Evolutionary conservation across 2,888 invertebrate genomes (phyloP).

Genomic region (Campaea margaritaria): DNA sequence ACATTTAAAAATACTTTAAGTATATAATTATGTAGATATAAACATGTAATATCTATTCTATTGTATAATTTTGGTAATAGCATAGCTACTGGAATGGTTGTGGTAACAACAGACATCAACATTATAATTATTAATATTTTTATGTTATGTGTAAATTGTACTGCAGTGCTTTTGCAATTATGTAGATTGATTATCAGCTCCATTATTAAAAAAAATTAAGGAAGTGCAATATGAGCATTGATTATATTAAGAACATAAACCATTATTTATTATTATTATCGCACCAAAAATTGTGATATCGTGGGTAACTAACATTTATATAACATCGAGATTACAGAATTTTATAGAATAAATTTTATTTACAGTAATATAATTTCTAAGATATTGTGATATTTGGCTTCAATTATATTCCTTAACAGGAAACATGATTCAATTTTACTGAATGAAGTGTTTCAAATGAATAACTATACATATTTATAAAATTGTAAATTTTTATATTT

Average conservation of each 20-base stretch:
- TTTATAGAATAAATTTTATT: slow-evolving; percentile 60
- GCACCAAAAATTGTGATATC: slow-evolving; percentile 75
- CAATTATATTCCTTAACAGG: slow-evolving; percentile 57
- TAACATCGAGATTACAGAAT: slow-evolving; percentile 69
- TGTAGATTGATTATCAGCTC: too few relatives aligned
- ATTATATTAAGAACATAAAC: slow-evolving; percentile 19
- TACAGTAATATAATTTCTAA: slow-evolving; percentile 61
- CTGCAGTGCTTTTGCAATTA: too few relatives aligned
- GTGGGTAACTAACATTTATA: slow-evolving; percentile 73
- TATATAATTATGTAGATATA: too few relatives aligned
- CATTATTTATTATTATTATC: slow-evolving; percentile 41
- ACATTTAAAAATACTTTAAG: too few relatives aligned
- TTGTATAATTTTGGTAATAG: too few relatives aligned
- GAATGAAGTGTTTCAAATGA: slow-evolving; percentile 51
- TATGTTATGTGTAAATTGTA: too few relatives aligned
- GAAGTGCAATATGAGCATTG: slow-evolving; percentile 9
- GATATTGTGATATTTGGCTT: slow-evolving; percentile 78
- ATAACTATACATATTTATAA: not conserved
- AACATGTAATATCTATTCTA: too few relatives aligned
- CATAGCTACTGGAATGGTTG: too few relatives aligned
- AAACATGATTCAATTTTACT: slow-evolving; percentile 49
- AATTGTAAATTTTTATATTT: slow-evolving; percentile 3
- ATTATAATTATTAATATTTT: too few relatives aligned
- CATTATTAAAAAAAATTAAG: too few relatives aligned
- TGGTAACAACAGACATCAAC: too few relatives aligned